A percentile compares a stretch with the other conserved stretches of the same genome.
These are phyloP conservation scores for Siniperca knerii DNA, from an alignment of 2,113 vertebrate species.

Conservation along the genomic window DNA sequence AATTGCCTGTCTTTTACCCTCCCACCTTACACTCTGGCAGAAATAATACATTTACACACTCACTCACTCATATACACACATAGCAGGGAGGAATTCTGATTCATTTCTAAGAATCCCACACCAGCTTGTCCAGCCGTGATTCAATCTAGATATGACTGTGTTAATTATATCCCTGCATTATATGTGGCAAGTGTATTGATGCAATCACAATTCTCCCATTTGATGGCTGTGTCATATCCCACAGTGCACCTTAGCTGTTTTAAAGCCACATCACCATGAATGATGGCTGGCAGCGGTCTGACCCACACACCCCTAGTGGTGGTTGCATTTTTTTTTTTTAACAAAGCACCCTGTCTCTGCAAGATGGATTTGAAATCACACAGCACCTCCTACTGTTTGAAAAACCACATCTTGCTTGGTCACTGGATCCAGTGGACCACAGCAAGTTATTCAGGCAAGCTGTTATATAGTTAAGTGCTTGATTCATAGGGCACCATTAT, in stretches of 20 bases:
- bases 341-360: conserved; percentile 25
- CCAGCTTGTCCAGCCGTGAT: conserved; percentile 6
- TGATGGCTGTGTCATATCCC: conserved; percentile 45
- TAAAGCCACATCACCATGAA: conserved; percentile 47
- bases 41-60: conserved; percentile 22
- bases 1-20: neutral
- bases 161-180: conserved; percentile 33
- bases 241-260: conserved; percentile 29
- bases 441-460: conserved; percentile 14
- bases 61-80: neutral
- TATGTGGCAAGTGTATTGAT: conserved; percentile 36
- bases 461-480: conserved; percentile 41
- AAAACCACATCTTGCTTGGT: conserved; percentile 41
- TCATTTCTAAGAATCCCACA: neutral
- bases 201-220: conserved; percentile 31
- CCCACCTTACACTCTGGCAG: conserved; percentile 4
- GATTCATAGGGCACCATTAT: conserved; percentile 38
- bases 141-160: conserved; percentile 27
- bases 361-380: conserved; percentile 64
- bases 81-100: conserved; percentile 12
- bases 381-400: conserved; percentile 80
- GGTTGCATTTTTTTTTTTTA: neutral
- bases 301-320: conserved; percentile 36
- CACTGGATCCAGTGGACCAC: conserved; percentile 10
- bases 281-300: conserved; percentile 42